Conservation (phyloP, 2,888 invertebrate species). For the Nycteola revayana region DNA sequence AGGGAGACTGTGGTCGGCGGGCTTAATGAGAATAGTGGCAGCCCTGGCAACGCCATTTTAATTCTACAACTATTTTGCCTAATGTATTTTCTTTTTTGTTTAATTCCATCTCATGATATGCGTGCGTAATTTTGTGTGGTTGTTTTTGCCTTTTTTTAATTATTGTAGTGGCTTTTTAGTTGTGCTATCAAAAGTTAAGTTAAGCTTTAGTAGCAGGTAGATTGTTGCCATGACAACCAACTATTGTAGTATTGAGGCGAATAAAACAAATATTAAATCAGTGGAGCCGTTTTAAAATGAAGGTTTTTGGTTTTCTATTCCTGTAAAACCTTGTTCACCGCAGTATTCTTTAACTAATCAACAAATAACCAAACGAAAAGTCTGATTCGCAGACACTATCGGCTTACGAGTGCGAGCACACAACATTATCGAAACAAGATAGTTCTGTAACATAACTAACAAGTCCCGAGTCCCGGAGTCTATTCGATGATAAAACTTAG, state of each 20-base stretch:
- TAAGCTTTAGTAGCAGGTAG: too few species aligned
- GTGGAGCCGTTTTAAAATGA: too few species aligned
- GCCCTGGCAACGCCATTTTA: slow-evolving; percentile 49
- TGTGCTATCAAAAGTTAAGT: too few species aligned
- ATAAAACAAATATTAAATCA: too few species aligned
- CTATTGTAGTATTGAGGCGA: too few species aligned
- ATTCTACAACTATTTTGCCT: slow-evolving; percentile 36
- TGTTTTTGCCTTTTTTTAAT: background rate
- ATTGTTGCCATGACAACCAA: too few species aligned
- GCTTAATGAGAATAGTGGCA: slow-evolving; percentile 69
- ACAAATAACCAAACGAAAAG: slow-evolving; percentile 27
- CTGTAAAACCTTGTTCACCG: too few species aligned
- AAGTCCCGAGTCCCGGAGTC: slow-evolving; percentile 39
- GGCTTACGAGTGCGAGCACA: slow-evolving; percentile 38
- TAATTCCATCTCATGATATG: slow-evolving; percentile 1
- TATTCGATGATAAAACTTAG: slow-evolving; percentile 64
- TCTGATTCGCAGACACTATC: slow-evolving; percentile 27
- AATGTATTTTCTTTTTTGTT: slow-evolving; percentile 21
- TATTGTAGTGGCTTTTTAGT: too few species aligned
- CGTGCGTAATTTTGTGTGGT: too few species aligned
- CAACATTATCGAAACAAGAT: slow-evolving; percentile 68
- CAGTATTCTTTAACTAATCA: slow-evolving; percentile 28
- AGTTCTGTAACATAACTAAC: slow-evolving; percentile 62
- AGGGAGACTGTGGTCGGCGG: slow-evolving; percentile 45
- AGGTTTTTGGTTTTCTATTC: too few species aligned